A percentile compares a stretch with the other conserved stretches of the same genome.
phyloP scores from a whole-genome alignment of 2,797 vertebrate species.

The Molossus alvarezi region DNA sequence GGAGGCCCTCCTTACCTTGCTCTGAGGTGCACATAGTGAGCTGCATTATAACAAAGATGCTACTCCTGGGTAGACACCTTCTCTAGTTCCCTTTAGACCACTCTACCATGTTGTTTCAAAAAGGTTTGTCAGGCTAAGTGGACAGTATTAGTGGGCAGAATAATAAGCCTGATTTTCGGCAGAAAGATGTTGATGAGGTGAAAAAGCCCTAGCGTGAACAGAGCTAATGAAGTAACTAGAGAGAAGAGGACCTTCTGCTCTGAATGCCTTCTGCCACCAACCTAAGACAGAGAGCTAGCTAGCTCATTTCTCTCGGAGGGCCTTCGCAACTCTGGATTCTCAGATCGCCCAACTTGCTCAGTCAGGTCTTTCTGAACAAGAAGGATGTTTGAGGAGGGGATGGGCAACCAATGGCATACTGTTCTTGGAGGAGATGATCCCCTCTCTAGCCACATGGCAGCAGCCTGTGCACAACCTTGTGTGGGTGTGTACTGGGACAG shows the following conservation, averaged over 20 bases:
- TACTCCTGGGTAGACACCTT: background rate
- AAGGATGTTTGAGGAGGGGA: background rate
- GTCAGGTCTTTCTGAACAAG: background rate
- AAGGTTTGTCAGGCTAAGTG: constrained; percentile 3
- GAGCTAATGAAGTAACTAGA: background rate
- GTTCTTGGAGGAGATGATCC: background rate
- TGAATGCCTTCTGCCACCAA: background rate
- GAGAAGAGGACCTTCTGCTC: background rate
- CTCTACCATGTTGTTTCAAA: background rate
- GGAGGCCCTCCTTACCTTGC: background rate
- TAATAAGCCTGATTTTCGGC: background rate
- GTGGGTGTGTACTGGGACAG: background rate
- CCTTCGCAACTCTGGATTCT: constrained; percentile 33
- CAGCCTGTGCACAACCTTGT: background rate
- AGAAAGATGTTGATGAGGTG: constrained; percentile 2
- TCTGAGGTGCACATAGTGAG: background rate
- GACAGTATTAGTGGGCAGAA: background rate
- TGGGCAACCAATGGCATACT: background rate
- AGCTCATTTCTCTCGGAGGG: background rate
- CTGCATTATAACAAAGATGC: background rate
- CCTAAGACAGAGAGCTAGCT: background rate
- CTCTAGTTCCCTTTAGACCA: constrained; percentile 24
- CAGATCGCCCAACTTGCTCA: background rate
- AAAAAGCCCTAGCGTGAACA: background rate
- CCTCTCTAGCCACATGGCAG: background rate